Evolutionary conservation across 2,888 invertebrate genomes (phyloP), one percentile per base, ranked within the genome.

Genomic region (Zhuqinia jingwanae): DNA sequence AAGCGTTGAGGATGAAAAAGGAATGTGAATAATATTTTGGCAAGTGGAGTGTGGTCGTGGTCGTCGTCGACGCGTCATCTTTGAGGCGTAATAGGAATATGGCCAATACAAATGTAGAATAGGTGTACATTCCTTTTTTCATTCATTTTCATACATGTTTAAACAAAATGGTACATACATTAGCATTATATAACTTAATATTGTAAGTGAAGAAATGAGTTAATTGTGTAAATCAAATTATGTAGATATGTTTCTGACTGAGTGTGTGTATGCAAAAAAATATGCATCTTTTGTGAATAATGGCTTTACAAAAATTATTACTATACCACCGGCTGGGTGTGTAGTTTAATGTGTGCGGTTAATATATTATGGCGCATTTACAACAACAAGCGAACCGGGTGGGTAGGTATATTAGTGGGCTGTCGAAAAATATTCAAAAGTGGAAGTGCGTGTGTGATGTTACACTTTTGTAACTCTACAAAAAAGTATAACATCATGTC

Each of bases 11-110:
- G 27, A 30, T 20, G 60, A 60, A 60, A 27, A 20, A 13, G 60
- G 22, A 60, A 60, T 60, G 60, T 20, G 30, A 73, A 73, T n/a
- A n/a, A n/a, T 42, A 20, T 20, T 68, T 68, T 68, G 65, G 42
- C 42, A 68, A 68, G 42, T 42, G 36, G 42, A 13, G 36, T 2
- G 42, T 68, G 17, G 42, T 42, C 20, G 22, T 68, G 15, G 1
- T 11, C 13, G 10, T 20, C 50, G 50, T 13, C 50, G 15, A 10
- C n/a, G n/a, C n/a, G 15, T 36, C 50, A 50, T 50, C 13, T 15
- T 50, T 68, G n/a, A 1, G 22, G 42, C 20, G 3, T 10, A 42
- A 8, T 20, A 11, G 11, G 8, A 42, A 2, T 20, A 30, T n/a
- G 36, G 36, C 8, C 36, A 36, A n/a, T n/a, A 58, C 20, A 10